A percentile compares a stretch with the other conserved stretches of the same genome.
Evolutionary conservation across 2,113 vertebrate species (phyloP).

Genomic region (Electrona antarctica): DNA sequence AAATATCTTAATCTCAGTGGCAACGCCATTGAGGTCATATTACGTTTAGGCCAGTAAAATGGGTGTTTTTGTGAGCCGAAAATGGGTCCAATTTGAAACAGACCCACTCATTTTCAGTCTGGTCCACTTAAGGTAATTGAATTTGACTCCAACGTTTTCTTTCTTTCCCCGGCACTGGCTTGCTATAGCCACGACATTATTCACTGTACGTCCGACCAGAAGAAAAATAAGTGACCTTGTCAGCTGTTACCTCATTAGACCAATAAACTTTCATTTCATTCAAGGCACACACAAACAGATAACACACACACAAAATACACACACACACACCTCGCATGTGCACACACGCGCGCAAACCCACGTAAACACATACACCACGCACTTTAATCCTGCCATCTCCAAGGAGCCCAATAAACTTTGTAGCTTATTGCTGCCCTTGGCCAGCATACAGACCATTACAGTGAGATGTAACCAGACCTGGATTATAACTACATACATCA

Average conservation of each 20-base stretch:
- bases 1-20: slow-evolving; percentile 49
- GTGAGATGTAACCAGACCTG: slow-evolving; percentile 12
- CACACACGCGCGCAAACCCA: slow-evolving; percentile 15
- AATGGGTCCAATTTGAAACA: slow-evolving; percentile 65
- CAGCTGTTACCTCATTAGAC: slow-evolving; percentile 28
- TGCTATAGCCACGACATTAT: slow-evolving; percentile 27
- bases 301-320: slow-evolving; percentile 23
- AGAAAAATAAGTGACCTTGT: slow-evolving; percentile 25
- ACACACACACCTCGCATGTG: slow-evolving; percentile 32
- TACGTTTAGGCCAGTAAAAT: slow-evolving; percentile 55
- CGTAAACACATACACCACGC: background rate
- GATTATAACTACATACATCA: slow-evolving; percentile 57
- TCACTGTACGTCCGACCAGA: slow-evolving; percentile 44
- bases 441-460: slow-evolving; percentile 46
- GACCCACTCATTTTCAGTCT: slow-evolving; percentile 58
- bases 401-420: slow-evolving; percentile 51
- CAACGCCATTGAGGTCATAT: slow-evolving; percentile 45
- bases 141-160: slow-evolving; percentile 62
- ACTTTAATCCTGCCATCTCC: slow-evolving; percentile 19
- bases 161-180: slow-evolving; percentile 35
- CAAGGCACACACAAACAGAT: background rate
- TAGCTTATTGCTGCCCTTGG: slow-evolving; percentile 48
- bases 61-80: slow-evolving; percentile 62
- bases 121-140: slow-evolving; percentile 72
- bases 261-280: slow-evolving; percentile 47